Percentiles rank a stretch among this genome's conserved stretches.
Evolutionary conservation across 2,113 vertebrate species (phyloP).

Genomic region (Galbula dea): DNA sequence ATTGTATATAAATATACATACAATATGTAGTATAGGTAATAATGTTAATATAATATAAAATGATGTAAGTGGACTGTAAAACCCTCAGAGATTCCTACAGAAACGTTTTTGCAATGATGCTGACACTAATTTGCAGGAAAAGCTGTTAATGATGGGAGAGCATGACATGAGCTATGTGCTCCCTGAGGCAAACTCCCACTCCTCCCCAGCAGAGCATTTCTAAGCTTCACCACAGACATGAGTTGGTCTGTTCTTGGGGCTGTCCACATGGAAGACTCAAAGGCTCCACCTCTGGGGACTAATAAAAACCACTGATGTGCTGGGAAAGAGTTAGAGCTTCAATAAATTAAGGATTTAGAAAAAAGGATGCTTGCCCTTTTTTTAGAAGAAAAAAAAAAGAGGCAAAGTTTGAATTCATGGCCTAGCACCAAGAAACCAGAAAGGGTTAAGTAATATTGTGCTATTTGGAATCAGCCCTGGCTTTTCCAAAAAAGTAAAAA

Average conservation of each 20-base stretch:
- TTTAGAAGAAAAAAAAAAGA: too few relatives aligned
- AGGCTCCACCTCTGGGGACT: neutral
- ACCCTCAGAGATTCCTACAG: neutral
- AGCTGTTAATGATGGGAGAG: neutral
- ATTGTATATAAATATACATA: neutral
- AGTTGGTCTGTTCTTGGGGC: neutral
- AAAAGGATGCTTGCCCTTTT: neutral
- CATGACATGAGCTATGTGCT: neutral
- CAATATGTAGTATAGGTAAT: neutral
- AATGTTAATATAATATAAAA: rapidly evolving
- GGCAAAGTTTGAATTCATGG: neutral
- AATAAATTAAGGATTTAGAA: neutral
- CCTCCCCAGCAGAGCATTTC: neutral
- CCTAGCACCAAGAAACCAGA: neutral
- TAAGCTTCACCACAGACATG: neutral
- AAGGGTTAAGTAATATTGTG: neutral
- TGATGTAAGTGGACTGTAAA: neutral
- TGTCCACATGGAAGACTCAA: neutral
- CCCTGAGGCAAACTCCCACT: neutral
- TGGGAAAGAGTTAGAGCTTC: neutral
- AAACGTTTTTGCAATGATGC: neutral
- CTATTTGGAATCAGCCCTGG: neutral
- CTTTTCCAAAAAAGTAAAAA: neutral
- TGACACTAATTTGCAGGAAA: neutral
- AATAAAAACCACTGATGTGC: neutral